Conservation (phyloP, 1,140 invertebrate genomes). For the Lucilia cuprina region DNA sequence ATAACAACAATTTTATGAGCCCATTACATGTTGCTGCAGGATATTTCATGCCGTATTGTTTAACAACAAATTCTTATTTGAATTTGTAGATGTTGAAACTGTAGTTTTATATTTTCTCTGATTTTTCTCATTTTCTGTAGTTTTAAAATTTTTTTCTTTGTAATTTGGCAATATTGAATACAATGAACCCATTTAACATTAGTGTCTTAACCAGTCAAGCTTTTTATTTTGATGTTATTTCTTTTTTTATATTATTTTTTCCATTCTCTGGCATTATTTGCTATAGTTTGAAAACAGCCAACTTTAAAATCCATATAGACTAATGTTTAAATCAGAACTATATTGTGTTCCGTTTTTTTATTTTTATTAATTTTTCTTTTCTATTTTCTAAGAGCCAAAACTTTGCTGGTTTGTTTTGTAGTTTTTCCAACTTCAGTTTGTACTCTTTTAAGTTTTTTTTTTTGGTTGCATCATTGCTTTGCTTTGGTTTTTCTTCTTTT, state of each 20-base stretch:
- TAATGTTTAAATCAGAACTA: background rate
- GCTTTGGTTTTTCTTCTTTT: constrained; percentile 11
- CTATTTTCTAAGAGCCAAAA: constrained; percentile 3
- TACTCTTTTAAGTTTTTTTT: constrained; percentile 12
- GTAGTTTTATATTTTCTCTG: background rate
- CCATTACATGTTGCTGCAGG: constrained; percentile 27
- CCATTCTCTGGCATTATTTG: background rate
- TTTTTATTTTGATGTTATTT: background rate
- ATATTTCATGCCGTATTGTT: background rate
- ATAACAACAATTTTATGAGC: background rate
- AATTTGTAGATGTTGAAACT: background rate
- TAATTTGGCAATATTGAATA: constrained; percentile 23
- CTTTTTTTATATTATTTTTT: background rate
- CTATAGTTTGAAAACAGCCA: constrained; percentile 20
- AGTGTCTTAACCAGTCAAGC: constrained; percentile 30
- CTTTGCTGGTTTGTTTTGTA: background rate
- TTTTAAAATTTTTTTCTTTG: background rate
- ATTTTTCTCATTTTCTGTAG: background rate
- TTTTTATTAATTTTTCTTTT: background rate
- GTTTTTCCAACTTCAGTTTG: constrained; percentile 14
- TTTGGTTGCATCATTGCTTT: constrained; percentile 18
- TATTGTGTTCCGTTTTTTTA: constrained; percentile 13
- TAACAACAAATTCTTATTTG: background rate
- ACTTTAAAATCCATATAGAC: background rate
- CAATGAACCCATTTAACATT: constrained; percentile 33